Conservation (phyloP, 2,113 vertebrate species). For the Corythoichthys intestinalis region DNA sequence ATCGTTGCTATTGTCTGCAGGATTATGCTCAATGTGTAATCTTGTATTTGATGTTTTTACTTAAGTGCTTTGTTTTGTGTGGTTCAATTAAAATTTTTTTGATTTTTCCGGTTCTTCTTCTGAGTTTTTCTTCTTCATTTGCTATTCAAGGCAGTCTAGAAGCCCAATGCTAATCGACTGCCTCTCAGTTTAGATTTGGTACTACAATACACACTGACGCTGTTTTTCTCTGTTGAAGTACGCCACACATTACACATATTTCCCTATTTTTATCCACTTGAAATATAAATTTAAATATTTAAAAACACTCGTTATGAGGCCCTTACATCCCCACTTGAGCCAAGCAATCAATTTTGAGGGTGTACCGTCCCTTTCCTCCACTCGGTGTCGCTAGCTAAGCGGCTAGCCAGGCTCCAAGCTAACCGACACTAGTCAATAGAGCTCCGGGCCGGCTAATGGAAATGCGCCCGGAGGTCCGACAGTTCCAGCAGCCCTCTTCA, state of each 20-base stretch:
- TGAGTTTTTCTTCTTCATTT: background rate
- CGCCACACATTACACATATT: background rate
- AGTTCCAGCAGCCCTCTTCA: constrained; percentile 19
- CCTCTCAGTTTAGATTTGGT: background rate
- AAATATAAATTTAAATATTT: background rate
- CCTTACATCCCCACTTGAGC: background rate
- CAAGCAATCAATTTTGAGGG: background rate
- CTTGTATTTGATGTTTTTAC: no score
- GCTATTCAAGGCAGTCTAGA: background rate
- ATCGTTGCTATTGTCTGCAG: no score
- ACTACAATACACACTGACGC: background rate
- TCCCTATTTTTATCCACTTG: background rate
- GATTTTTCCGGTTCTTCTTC: background rate
- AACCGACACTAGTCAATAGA: constrained; percentile 32
- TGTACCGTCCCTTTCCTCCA: constrained; percentile 17
- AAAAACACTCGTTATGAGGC: no score
- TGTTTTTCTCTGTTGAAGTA: background rate
- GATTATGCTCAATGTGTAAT: no score
- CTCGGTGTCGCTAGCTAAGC: constrained; percentile 34
- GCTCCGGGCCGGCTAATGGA: constrained; percentile 38
- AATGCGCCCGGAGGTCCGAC: constrained; percentile 25
- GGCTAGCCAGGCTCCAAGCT: background rate
- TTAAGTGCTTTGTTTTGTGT: no score
- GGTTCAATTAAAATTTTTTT: background rate
- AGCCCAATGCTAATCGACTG: background rate